Evolutionary conservation across 2,113 vertebrate genomes (phyloP).

Genomic region (Sinosuthora webbiana): DNA sequence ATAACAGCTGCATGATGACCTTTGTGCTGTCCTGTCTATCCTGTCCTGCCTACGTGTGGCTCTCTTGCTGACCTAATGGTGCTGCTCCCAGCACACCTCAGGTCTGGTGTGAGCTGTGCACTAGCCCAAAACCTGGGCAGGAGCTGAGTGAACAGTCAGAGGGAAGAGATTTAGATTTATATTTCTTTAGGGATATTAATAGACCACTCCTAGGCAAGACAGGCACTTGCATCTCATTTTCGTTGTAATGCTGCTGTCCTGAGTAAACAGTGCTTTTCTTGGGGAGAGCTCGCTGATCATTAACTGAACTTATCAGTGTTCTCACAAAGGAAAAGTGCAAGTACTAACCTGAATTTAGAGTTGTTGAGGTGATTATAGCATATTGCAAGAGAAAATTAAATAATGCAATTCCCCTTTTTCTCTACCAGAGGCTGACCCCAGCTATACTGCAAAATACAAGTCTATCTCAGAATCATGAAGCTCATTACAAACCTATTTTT

Average conservation of each 20-base stretch:
- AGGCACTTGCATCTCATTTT: neutral
- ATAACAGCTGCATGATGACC: neutral
- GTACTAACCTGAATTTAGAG: neutral
- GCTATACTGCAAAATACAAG: neutral
- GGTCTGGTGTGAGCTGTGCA: neutral
- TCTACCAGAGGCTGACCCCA: neutral
- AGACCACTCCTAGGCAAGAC: neutral
- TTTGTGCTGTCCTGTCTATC: neutral
- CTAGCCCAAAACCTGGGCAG: neutral
- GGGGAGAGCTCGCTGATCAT: fast-evolving
- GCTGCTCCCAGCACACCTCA: neutral
- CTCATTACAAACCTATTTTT: neutral
- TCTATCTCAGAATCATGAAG: neutral
- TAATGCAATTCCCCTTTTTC: neutral
- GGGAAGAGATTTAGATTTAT: neutral
- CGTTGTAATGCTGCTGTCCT: neutral
- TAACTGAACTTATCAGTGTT: neutral
- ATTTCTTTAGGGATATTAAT: neutral
- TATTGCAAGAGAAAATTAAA: neutral
- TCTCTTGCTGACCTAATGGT: neutral
- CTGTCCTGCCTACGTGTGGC: neutral
- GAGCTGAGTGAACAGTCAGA: neutral
- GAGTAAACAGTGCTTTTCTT: neutral
- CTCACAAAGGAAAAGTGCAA: neutral
- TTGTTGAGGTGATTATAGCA: neutral